These are phyloP conservation scores for Drosophila orena DNA, from an alignment of 1,140 invertebrate species.

Conservation along the genomic window DNA sequence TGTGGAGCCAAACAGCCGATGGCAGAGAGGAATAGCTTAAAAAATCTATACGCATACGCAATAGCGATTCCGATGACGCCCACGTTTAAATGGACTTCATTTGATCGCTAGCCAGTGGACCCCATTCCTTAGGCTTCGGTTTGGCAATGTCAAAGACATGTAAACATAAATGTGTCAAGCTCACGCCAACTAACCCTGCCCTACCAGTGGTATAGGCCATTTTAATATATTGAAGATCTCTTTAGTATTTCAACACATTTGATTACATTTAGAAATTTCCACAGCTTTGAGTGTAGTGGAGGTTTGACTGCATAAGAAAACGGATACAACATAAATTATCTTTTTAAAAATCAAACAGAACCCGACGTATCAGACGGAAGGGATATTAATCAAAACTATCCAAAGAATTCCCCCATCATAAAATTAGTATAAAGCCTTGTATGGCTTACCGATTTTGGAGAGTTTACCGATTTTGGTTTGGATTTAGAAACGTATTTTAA, in stretches of 20 bases:
- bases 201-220: not conserved
- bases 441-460: too few relatives aligned
- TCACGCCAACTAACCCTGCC: not conserved
- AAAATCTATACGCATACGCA: constrained; percentile 59
- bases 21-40: constrained; percentile 7
- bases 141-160: constrained; percentile 60
- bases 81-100: constrained; percentile 1
- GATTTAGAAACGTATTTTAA: too few relatives aligned
- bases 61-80: constrained; percentile 42
- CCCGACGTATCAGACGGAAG: too few relatives aligned
- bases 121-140: constrained; percentile 66
- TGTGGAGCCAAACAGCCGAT: constrained; percentile 25
- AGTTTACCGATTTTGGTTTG: too few relatives aligned
- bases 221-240: too few relatives aligned
- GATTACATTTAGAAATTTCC: constrained; percentile 39
- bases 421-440: too few relatives aligned
- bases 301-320: too few relatives aligned
- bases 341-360: constrained; percentile 53
- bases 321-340: constrained; percentile 9
- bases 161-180: constrained; percentile 18
- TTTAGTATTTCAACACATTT: too few relatives aligned
- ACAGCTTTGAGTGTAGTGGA: too few relatives aligned
- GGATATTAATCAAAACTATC: too few relatives aligned
- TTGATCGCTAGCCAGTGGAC: constrained; percentile 36
- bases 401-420: too few relatives aligned